Base-by-base conservation (phyloP, 2,113 vertebrate genomes). In the Salvator merianae region DNA sequence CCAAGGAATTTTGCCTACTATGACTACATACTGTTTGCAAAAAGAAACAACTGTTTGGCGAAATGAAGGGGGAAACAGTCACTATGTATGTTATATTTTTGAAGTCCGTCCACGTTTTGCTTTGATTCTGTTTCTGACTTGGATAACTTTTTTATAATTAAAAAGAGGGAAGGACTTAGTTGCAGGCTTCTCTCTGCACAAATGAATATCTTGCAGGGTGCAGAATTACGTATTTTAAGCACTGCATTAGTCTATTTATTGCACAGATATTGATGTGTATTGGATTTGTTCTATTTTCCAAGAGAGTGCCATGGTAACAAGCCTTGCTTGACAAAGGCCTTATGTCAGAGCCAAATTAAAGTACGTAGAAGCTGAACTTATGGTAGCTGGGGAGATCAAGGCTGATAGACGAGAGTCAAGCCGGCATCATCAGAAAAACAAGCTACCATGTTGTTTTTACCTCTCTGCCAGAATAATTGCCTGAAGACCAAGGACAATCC, bases 281-380 rank as follows among this genome's bases (percentile, higher is more conserved):
- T 95, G 92, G 92, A 88, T 93, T 93, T 28, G 69, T 91, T 90
- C 91, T 96, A 94, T 96, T 96, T 95, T 93, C 20, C 86, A 91
- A 95, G 87, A 55, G 80, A 94, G 86, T 95, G 88, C 93, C 91
- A 94, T 95, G 93, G 94, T 89, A 95, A 96, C 94, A 93, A 69
- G 78, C 89, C 85, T 94, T 74, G 84, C 78, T 90, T 94, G 89
- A 94, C 80, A 94, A 95, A 94, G 81, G 87, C 88, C 91, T 90
- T 84, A 86, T 95, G 93, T 94, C 94, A 95, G 88, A 96, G 90
- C 86, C 91, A 86, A 91, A 93, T 74, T 89, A 88, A 85, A 95
- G 94, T 91, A 93, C 22, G 76, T 63, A 91, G 91, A 94, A 89
- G 81, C 79, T 72, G 82, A 87, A 87, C 87, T 92, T 94, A 0